phyloP scores from a whole-genome alignment of 2,888 invertebrate species.

The Cantharis rustica region DNA sequence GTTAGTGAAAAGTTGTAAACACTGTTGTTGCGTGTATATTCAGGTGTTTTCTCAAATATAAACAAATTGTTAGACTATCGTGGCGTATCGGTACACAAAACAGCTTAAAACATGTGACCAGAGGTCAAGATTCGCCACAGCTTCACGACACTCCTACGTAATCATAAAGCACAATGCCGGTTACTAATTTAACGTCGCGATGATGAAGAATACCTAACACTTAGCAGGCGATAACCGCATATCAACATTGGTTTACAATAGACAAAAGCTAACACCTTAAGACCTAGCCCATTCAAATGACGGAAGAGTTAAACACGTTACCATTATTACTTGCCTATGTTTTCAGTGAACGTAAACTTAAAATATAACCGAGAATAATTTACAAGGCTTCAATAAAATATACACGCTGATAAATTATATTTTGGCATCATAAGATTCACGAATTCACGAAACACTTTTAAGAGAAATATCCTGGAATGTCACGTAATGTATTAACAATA shows the following conservation, averaged over 20 bases:
- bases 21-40: slow-evolving; percentile 9
- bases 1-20: slow-evolving; percentile 4
- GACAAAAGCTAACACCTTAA: slow-evolving; percentile 13
- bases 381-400: background rate
- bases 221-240: slow-evolving; percentile 18
- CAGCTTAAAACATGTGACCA: slow-evolving; percentile 15
- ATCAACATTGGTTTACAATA: slow-evolving; percentile 18
- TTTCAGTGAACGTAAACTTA: slow-evolving; percentile 4
- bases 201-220: slow-evolving; percentile 18
- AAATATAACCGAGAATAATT: slow-evolving; percentile 8
- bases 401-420: background rate
- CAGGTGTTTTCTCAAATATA: slow-evolving; percentile 17
- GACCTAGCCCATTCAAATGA: slow-evolving; percentile 9
- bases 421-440: background rate
- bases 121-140: slow-evolving; percentile 19
- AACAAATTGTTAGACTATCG: slow-evolving; percentile 14
- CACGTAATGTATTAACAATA: slow-evolving; percentile 4
- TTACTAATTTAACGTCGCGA: slow-evolving; percentile 20
- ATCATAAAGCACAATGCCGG: slow-evolving; percentile 25
- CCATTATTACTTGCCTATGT: slow-evolving; percentile 6
- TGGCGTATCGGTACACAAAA: slow-evolving; percentile 10
- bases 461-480: background rate
- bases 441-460: background rate
- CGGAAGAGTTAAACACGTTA: slow-evolving; percentile 16
- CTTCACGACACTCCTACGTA: slow-evolving; percentile 17